Conservation (phyloP, 2,888 invertebrate species). For the Abrostola tripartita region DNA sequence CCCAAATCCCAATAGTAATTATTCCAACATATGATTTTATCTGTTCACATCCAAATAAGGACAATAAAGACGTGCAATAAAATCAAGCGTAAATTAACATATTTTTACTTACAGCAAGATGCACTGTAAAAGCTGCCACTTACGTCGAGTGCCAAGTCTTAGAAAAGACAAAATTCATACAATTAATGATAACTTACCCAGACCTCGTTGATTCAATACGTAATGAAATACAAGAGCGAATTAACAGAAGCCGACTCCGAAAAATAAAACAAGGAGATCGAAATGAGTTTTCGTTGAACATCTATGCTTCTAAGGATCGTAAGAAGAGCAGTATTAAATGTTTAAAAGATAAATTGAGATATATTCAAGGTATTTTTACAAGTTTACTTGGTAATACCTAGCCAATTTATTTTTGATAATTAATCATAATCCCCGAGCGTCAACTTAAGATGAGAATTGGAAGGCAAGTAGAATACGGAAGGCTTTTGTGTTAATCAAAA, state of each 20-base stretch:
- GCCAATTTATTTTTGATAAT: too few species aligned
- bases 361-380: constrained; percentile 73
- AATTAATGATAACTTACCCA: constrained; percentile 84
- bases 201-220: constrained; percentile 75
- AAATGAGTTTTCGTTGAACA: constrained; percentile 72
- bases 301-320: constrained; percentile 81
- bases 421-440: too few species aligned
- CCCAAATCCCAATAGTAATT: too few species aligned
- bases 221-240: constrained; percentile 72
- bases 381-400: neutral
- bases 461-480: too few species aligned
- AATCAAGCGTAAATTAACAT: neutral
- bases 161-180: constrained; percentile 82
- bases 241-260: constrained; percentile 65
- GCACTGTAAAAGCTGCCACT: constrained; percentile 85
- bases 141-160: constrained; percentile 87
- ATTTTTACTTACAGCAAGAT: constrained; percentile 73
- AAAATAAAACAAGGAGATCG: constrained; percentile 62
- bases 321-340: constrained; percentile 85
- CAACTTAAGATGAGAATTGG: too few species aligned
- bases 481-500: too few species aligned
- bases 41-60: too few species aligned
- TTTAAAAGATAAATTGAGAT: constrained; percentile 82
- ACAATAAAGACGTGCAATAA: too few species aligned
- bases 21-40: too few species aligned